A percentile compares a stretch with the other conserved stretches of the same genome.
phyloP scores from a whole-genome alignment of 37 sponge, comb jelly and placozoan genomes.

The Trichoplax adhaerens region DNA sequence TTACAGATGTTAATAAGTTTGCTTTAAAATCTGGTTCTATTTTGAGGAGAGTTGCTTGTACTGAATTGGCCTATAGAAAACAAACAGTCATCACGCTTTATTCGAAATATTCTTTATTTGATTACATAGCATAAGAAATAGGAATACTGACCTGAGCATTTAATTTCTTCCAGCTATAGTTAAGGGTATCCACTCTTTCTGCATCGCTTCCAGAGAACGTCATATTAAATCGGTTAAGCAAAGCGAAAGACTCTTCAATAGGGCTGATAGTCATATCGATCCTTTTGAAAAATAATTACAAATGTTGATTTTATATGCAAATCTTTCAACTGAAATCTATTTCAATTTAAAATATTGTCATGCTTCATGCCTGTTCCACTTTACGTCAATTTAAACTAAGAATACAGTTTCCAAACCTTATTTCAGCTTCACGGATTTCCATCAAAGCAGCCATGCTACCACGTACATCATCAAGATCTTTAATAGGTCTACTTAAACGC shows the following conservation, averaged over 20 bases:
- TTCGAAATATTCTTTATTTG: no score
- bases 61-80: no score
- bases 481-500: constrained; percentile 51
- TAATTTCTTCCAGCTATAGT: no score
- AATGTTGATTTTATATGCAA: no score
- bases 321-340: no score
- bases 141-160: no score
- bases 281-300: neutral
- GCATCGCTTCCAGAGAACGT: constrained; percentile 63
- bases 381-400: no score
- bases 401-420: constrained; percentile 6
- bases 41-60: constrained; percentile 42
- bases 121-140: no score
- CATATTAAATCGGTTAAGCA: constrained; percentile 61
- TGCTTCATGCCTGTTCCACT: no score
- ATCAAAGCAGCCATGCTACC: constrained; percentile 59
- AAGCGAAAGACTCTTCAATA: constrained; percentile 59
- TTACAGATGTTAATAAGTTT: constrained; percentile 46
- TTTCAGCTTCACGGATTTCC: constrained; percentile 60
- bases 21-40: constrained; percentile 67
- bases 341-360: no score
- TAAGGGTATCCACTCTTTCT: constrained; percentile 81
- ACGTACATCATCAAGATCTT: constrained; percentile 89
- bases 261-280: neutral
- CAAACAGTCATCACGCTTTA: no score